Evolutionary conservation across 2,888 invertebrate species (phyloP).

Genomic region (Chaetogeoica ovagalla): DNA sequence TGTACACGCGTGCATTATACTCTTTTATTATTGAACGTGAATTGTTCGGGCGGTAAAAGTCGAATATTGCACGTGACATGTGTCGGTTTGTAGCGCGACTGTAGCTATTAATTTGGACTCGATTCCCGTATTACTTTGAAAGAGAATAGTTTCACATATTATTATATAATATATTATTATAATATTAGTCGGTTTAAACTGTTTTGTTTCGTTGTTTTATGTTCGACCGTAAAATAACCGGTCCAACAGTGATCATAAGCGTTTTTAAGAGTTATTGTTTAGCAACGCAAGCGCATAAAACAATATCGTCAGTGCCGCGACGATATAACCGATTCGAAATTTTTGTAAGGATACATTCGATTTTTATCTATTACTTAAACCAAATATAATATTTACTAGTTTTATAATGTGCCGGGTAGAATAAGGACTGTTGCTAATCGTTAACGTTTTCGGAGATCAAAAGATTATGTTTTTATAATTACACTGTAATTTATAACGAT

Average conservation of each 20-base stretch:
- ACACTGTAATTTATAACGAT: too few species aligned
- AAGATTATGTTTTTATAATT: too few species aligned
- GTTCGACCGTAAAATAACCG: background rate
- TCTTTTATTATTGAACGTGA: background rate
- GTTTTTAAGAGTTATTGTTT: background rate
- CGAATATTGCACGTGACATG: background rate
- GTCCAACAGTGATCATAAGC: background rate
- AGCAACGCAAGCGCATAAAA: background rate
- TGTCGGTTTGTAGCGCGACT: background rate
- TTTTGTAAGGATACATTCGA: too few species aligned
- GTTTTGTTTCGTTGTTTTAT: background rate
- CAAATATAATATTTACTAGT: too few species aligned
- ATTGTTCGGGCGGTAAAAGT: background rate
- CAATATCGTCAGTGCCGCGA: background rate
- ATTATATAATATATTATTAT: too few species aligned
- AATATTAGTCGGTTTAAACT: background rate
- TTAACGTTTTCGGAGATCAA: too few species aligned
- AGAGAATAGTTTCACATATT: background rate
- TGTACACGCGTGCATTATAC: background rate
- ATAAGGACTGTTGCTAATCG: too few species aligned
- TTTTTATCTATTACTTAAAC: too few species aligned
- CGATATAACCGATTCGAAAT: too few species aligned
- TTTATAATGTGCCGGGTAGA: too few species aligned
- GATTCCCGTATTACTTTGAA: background rate
- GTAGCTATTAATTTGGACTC: background rate